Evolutionary conservation across 2,113 vertebrate genomes (phyloP).

Genomic region (Halichoeres trimaculatus): DNA sequence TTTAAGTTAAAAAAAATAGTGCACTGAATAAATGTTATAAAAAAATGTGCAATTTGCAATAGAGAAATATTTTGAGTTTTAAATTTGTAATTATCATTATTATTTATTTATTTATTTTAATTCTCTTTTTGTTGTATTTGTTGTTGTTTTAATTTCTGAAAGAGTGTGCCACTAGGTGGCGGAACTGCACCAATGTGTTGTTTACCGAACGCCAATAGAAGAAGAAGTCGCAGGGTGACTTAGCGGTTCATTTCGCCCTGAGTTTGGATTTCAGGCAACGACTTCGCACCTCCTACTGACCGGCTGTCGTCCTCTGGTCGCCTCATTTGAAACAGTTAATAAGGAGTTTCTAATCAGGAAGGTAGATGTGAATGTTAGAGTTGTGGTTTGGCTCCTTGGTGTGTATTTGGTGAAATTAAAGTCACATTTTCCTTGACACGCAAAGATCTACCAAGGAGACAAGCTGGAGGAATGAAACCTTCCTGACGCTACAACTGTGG

Average conservation of each 20-base stretch:
- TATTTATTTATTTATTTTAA: too few species aligned
- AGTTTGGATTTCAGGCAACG: slow-evolving; percentile 18
- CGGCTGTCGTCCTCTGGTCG: rapidly evolving
- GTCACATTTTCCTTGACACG: too few species aligned
- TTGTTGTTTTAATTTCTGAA: too few species aligned
- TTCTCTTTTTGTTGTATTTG: too few species aligned
- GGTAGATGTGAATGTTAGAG: rapidly evolving
- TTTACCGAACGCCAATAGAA: too few species aligned
- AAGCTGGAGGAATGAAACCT: neutral
- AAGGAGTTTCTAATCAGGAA: rapidly evolving
- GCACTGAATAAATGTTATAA: too few species aligned
- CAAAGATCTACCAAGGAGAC: neutral
- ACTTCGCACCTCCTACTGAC: rapidly evolving
- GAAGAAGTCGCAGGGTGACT: neutral
- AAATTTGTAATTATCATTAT: too few species aligned
- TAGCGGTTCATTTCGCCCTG: neutral
- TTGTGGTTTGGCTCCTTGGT: neutral
- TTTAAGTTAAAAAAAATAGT: too few species aligned
- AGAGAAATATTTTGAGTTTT: too few species aligned
- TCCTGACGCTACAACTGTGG: rapidly evolving
- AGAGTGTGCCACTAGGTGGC: too few species aligned
- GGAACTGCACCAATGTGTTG: too few species aligned
- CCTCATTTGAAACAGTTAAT: neutral
- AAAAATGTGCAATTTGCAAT: too few species aligned
- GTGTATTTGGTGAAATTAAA: neutral